Percentiles rank a stretch among this genome's conserved stretches.
phyloP scores from a whole-genome alignment of 2,113 vertebrate species.

The Columba livia region DNA sequence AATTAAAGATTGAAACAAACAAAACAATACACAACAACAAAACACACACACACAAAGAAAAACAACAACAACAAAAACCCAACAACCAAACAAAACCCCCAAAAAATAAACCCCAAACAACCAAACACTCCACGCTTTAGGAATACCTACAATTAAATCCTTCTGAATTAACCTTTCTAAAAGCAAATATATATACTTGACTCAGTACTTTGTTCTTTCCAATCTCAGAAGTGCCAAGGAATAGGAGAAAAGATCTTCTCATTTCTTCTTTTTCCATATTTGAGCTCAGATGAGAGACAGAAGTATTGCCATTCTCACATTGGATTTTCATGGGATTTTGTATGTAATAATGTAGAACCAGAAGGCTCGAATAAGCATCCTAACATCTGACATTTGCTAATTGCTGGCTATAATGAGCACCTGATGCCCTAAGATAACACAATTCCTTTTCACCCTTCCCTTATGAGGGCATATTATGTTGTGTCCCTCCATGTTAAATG shows the following conservation, averaged over 20 bases:
- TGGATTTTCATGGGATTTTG: not conserved
- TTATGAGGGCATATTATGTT: not conserved
- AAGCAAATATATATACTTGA: not conserved
- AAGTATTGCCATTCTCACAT: not conserved
- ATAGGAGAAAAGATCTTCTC: not conserved
- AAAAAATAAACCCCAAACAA: no score
- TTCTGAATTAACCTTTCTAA: not conserved
- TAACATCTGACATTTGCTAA: not conserved
- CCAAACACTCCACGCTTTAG: not conserved
- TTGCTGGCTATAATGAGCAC: constrained; percentile 13
- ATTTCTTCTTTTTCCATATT: not conserved
- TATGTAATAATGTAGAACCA: not conserved
- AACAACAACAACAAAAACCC: no score
- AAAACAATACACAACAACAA: not conserved
- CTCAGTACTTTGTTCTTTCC: not conserved
- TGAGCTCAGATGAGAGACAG: not conserved
- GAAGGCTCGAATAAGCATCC: not conserved
- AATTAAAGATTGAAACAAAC: not conserved
- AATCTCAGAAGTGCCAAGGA: not conserved
- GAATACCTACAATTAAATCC: not conserved
- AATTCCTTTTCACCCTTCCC: not conserved
- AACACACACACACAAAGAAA: no score
- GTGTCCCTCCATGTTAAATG: not conserved
- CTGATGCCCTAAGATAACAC: not conserved
- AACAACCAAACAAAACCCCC: not conserved